Base-by-base conservation (phyloP, 2,888 invertebrate genomes). In the Congeria kusceri region DNA sequence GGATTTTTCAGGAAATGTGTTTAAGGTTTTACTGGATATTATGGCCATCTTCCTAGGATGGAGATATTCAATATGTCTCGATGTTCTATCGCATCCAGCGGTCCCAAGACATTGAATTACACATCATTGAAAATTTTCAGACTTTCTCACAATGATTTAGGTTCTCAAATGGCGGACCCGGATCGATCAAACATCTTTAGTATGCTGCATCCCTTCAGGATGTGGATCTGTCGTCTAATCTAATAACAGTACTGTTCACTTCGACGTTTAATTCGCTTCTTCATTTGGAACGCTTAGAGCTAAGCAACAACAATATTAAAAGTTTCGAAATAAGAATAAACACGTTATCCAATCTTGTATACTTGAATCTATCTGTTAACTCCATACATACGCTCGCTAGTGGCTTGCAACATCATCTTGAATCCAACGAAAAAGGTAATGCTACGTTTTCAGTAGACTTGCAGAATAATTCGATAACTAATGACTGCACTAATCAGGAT, bases 261-360 rank as follows among this genome's bases (percentile, higher is more conserved):
- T 27, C 13, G 7, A 58, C 58, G 18, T 75, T 75, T 49, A 44
- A 49, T 11, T 23, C 25, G 23, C 0, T 75, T 9, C 18, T 20
- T 15, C 29, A 57, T 20, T 32, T 75, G 15, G 28, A 57, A 11
- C 46, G n/a, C n/a, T 20, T 75, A n/a, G 64, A 75, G 15, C n/a
- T 75, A 0, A 75, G 75, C 63, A 39, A 57, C 15, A 75, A 75
- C 63, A 75, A 58, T 27, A 49, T 75, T 29, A 49, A 63, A 15
- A 28, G n/a, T n/a, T 68, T 53, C 39, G 47, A 44, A 13, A 27
- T 69, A 25, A 46, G 58, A 23, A 57, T 64, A 4, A 29, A 27
- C n/a, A 39, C 27, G 9, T 28, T 75, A 27, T 27, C 15, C 4
- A 63, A 70, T 23, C 25, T 70, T 11, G 4, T 59, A 1, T 27